Evolutionary conservation across 2,113 vertebrate genomes (phyloP).

Genomic region (Pedetes capensis): DNA sequence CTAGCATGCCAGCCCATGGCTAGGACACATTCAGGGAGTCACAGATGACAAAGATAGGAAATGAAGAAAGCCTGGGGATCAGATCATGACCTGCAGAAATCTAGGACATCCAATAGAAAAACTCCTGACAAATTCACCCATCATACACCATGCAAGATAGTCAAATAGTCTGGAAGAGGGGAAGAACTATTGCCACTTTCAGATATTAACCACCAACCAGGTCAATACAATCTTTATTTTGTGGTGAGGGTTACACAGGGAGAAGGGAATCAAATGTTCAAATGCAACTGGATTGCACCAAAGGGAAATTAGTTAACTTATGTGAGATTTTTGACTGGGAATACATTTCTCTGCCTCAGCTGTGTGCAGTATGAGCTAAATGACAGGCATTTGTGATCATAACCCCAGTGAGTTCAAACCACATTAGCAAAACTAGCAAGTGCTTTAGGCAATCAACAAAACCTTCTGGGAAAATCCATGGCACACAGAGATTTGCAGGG

Average conservation of each 20-base stretch:
- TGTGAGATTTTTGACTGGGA: slow-evolving; percentile 26
- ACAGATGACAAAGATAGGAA: slow-evolving; percentile 12
- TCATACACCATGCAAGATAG: background rate
- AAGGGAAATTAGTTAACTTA: slow-evolving; percentile 17
- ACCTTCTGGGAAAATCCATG: slow-evolving; percentile 41
- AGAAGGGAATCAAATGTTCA: background rate
- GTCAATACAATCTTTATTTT: slow-evolving; percentile 22
- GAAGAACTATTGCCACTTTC: slow-evolving; percentile 22
- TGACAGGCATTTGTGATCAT: slow-evolving; percentile 40
- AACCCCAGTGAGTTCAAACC: slow-evolving; percentile 51
- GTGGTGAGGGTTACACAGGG: background rate
- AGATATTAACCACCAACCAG: background rate
- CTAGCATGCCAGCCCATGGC: background rate
- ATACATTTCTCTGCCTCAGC: slow-evolving; percentile 30
- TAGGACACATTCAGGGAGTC: background rate
- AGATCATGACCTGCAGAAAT: background rate
- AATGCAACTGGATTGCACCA: background rate
- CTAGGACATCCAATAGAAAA: background rate
- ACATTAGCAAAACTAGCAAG: slow-evolving; percentile 49
- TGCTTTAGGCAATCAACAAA: slow-evolving; percentile 41
- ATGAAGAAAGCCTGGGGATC: background rate
- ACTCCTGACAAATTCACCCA: background rate
- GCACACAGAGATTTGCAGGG: slow-evolving; percentile 4
- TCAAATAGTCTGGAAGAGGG: slow-evolving; percentile 33
- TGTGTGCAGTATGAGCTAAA: slow-evolving; percentile 33